Conservation (phyloP, 1,140 invertebrate species). For the Drosophila obscura region DNA sequence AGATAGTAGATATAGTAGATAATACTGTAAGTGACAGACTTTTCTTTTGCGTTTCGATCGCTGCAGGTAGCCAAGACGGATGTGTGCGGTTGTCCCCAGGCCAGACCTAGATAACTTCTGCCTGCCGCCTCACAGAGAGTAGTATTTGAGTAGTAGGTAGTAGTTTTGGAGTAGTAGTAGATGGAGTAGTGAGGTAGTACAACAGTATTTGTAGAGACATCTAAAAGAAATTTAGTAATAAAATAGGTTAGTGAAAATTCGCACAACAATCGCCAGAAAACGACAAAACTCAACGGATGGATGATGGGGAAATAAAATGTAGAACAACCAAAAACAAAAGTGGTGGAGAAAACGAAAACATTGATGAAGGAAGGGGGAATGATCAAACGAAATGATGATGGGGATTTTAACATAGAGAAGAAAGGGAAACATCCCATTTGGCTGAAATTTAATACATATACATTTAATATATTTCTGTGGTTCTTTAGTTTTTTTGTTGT, state of each 20-base stretch:
- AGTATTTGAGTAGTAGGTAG: constrained; percentile 68
- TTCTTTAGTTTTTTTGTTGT: constrained; percentile 28
- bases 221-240: constrained; percentile 84
- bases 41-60: constrained; percentile 28
- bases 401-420: not conserved
- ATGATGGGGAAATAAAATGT: not conserved
- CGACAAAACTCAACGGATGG: constrained; percentile 6
- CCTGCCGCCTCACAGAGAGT: constrained; percentile 47
- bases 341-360: constrained; percentile 15
- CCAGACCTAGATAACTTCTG: no score
- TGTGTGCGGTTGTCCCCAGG: constrained; percentile 1
- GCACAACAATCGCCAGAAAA: constrained; percentile 49
- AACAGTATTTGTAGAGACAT: constrained; percentile 67
- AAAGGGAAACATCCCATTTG: constrained; percentile 34
- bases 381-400: constrained; percentile 20
- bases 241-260: constrained; percentile 83
- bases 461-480: constrained; percentile 42
- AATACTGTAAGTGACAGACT: constrained; percentile 49
- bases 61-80: constrained; percentile 16
- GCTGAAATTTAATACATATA: constrained; percentile 47
- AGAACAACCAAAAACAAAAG: constrained; percentile 25
- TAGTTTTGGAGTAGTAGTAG: constrained; percentile 60
- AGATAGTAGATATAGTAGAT: constrained; percentile 8
- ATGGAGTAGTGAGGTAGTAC: constrained; percentile 64
- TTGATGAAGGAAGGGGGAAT: constrained; percentile 15